Conservation (phyloP, 2,888 invertebrate species). For the Hyposoter dolosus region DNA sequence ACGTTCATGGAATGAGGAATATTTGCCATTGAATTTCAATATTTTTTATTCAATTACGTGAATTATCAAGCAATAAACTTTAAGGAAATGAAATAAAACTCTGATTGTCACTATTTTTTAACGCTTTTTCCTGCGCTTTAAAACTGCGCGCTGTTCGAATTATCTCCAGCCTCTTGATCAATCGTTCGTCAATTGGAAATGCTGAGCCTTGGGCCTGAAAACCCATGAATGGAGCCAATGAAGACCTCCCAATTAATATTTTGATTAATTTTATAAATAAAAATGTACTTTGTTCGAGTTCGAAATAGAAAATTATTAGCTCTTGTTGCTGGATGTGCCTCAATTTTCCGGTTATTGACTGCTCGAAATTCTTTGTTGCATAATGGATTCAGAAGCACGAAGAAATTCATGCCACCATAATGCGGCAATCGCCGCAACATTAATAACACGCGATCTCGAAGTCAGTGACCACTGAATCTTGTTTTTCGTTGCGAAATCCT, state of each 20-base stretch:
- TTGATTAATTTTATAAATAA: neutral
- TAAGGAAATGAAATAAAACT: neutral
- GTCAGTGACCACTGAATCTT: slow-evolving; percentile 1
- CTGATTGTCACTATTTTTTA: neutral
- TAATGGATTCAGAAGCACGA: neutral
- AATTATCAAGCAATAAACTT: neutral
- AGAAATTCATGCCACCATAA: neutral
- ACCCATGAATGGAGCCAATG: slow-evolving; percentile 24
- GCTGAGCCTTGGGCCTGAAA: neutral
- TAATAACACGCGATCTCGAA: slow-evolving; percentile 4
- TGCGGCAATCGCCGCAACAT: neutral
- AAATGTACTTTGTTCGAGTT: neutral
- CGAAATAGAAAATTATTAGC: neutral
- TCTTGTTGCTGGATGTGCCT: too few relatives aligned
- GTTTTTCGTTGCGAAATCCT: slow-evolving; percentile 13
- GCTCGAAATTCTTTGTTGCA: slow-evolving; percentile 2
- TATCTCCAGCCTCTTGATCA: neutral
- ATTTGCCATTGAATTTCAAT: neutral
- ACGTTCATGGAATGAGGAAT: neutral
- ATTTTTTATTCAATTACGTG: neutral
- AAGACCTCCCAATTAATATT: neutral
- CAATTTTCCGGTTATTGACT: neutral
- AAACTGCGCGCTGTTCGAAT: neutral
- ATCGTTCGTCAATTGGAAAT: slow-evolving; percentile 47
- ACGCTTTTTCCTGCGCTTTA: neutral